Evolutionary conservation across 2,888 invertebrate species (phyloP).

Genomic region (Gandaritis pyraliata): DNA sequence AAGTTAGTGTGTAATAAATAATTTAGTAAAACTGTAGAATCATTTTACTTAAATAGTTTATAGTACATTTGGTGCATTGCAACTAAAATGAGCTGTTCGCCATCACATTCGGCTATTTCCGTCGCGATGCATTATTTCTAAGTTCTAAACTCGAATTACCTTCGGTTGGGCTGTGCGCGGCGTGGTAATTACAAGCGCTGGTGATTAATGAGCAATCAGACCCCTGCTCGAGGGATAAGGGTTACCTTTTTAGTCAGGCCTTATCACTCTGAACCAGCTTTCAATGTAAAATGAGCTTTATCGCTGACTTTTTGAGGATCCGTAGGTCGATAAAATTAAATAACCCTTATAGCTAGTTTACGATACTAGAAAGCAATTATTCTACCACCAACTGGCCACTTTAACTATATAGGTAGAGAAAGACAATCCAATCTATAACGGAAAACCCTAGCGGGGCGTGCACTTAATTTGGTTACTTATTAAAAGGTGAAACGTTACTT

Average conservation of each 20-base stretch:
- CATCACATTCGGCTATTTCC: slow-evolving; percentile 45
- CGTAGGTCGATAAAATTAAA: no score
- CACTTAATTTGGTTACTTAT: no score
- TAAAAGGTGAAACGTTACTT: no score
- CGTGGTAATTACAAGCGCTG: slow-evolving; percentile 74
- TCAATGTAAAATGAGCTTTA: slow-evolving; percentile 6
- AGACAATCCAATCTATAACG: neutral
- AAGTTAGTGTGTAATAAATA: no score
- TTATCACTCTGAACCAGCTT: slow-evolving; percentile 11
- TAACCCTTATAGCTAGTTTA: no score
- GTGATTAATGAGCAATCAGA: slow-evolving; percentile 82
- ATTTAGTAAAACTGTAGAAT: no score
- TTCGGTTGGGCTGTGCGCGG: slow-evolving; percentile 58
- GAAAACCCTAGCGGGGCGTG: no score
- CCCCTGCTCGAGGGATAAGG: slow-evolving; percentile 60
- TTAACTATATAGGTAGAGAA: no score
- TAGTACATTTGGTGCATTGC: neutral
- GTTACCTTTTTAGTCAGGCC: slow-evolving; percentile 47
- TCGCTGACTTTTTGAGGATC: neutral
- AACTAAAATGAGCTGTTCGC: slow-evolving; percentile 33
- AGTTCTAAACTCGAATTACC: slow-evolving; percentile 75
- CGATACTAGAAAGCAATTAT: neutral
- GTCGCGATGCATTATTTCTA: slow-evolving; percentile 64
- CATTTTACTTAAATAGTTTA: no score
- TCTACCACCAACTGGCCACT: neutral